Base-by-base conservation (phyloP, 2,888 invertebrate genomes). In the Neoascia interrupta region DNA sequence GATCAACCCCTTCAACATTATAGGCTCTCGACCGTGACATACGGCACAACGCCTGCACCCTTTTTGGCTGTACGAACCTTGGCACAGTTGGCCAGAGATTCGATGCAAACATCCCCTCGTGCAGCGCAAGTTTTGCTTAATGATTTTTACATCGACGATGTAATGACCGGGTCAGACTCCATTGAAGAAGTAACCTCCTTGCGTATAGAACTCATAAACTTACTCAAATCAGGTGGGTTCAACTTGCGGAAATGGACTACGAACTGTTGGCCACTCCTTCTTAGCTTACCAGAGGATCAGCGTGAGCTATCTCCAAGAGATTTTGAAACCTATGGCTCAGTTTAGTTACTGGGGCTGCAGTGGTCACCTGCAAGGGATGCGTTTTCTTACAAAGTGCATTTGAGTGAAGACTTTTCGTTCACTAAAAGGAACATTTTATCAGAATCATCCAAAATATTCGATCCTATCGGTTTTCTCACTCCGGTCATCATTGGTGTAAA, bases 11-110 rank as follows among this genome's bases (percentile, higher is more conserved):
- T 8, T 15, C 13, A 39, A 18, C 39, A 16, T 39, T 39, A 39
- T 18, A 2, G 15, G 3, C 15, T 80, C 18, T 47, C 16, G 31
- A 72, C 64, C 1, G 73, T 73, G 1, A 75, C 72, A 2, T 81
- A 69, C 47, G 69, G 75, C n/a, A 73, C 68, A 6, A n/a, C 8
- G 8, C n/a, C 10, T 31, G 31, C 31, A n/a, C 31, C 39, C 1
- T 39, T 39, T 15, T 39, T 1, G 16, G 16, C 39, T 4, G 39
- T 13, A 6, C 16, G 39, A 10, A 6, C 0, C 8, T 10, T 16
- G 16, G 10, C 8, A 2, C 39, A 16, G 10, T 39, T 39, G 10
- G 31, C 31, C 31, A n/a, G 8, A n/a, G 31, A 31, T 6, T 70
- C 81, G 26, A 18, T 21, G 21, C 3, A 66, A 3, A 45, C 16